Base-by-base conservation (phyloP, 2,113 vertebrate genomes). In the Lycaon pictus region DNA sequence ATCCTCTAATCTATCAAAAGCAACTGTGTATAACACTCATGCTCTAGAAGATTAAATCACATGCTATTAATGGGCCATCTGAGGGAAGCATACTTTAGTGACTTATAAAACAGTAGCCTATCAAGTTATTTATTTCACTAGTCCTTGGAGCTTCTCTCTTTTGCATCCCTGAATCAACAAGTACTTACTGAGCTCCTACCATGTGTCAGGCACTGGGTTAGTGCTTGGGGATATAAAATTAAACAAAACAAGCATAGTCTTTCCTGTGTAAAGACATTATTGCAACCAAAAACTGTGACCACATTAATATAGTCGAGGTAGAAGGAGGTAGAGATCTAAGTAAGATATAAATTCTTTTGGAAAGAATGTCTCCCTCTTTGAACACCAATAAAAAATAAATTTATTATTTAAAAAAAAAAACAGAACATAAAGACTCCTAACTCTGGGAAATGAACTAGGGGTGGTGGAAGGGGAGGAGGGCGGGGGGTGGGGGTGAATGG, bases 1-100 rank as follows among this genome's bases (percentile, higher is more conserved):
- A 87, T 56, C 48, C n/a, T 11, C 35, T 86, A 56, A 32, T 72
- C 27, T 87, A 82, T 79, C 65, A 88, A 63, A 88, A 81, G 90
- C 12, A 67, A n/a, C 2, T 65, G 27, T 85, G 53, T 71, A 7
- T 91, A 62, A 85, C 23, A 56, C 11, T 77, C 22, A 16, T 80
- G n/a, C 27, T 65, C 74, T 82, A 79, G 90, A 92, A 92, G n/a
- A 96, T 89, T 93, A 91, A 84, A 79, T 27, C 29, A 20, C 22
- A 56, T 81, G 23, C 67, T 58, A 87, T 65, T 58, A 81, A 93
- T 72, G 60, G n/a, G 32, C 10, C 79, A 69, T 25, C 51, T 65
- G 62, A 86, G 88, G 77, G 58, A 95, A 76, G 37, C 48, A 74
- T 1, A 80, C n/a, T 67, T 63, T 25, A 56, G 51, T n/a, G 56